These are phyloP conservation scores for Pitta sordida DNA, from an alignment of 2,113 vertebrate genomes.

Conservation along the genomic window DNA sequence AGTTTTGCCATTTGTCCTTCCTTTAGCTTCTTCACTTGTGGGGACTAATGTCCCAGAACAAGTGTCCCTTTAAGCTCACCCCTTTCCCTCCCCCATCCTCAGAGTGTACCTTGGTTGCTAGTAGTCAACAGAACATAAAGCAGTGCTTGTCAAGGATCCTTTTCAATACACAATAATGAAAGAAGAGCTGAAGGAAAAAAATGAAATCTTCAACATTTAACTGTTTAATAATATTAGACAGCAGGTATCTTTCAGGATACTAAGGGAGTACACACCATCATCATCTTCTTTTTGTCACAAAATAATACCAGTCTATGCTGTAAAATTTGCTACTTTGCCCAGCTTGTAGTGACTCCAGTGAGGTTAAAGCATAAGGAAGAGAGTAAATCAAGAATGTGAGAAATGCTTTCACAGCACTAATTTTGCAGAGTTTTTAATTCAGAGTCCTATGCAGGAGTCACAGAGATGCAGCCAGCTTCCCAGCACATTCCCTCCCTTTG, in stretches of 20 bases:
- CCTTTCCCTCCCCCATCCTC: not conserved
- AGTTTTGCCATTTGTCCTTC: not conserved
- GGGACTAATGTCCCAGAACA: not conserved
- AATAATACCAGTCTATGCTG: not conserved
- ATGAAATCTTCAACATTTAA: not conserved
- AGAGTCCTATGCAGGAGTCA: not conserved
- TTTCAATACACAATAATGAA: not conserved
- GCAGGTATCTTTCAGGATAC: not conserved
- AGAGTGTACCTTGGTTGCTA: not conserved
- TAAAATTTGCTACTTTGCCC: not conserved
- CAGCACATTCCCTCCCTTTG: not conserved
- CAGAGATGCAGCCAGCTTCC: not conserved
- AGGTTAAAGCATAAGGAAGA: not conserved
- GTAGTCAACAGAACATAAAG: not conserved
- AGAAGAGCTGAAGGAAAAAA: not conserved
- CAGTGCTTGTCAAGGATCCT: not conserved
- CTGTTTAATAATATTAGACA: not conserved
- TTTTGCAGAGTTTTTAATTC: not conserved
- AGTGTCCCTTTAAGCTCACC: not conserved
- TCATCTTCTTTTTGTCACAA: not conserved
- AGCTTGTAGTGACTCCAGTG: not conserved
- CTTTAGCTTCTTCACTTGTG: not conserved
- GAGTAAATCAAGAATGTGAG: not conserved
- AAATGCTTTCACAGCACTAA: not conserved
- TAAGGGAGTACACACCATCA: not conserved